Evolutionary conservation across 2,113 vertebrate species (phyloP), one percentile per base, ranked within the genome.

Genomic region (Alethe castanea): DNA sequence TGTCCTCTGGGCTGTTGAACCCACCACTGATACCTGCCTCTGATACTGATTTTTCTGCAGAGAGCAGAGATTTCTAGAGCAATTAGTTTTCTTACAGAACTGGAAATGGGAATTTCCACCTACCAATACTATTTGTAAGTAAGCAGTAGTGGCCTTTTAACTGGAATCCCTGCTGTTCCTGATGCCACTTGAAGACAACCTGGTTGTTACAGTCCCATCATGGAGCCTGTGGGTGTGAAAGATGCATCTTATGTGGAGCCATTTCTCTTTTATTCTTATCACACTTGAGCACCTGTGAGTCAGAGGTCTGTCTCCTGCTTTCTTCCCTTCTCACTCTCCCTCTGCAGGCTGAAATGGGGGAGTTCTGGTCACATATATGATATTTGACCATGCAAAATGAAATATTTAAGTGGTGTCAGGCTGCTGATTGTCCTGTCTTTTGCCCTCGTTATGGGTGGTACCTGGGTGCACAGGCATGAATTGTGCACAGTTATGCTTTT

Each of bases 51-150:
- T 36, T 69, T 90, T 85, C 62, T 78, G 13, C 28, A 93, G 57
- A 35, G 8, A 81, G 40, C 5, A 6, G 56, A 79, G 83, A 53
- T 44, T 72, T 79, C 50, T 69, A 35, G 42, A 59, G 24, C 47
- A 14, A 62, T 77, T 82, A 69, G 7, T 54, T 80, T 14, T 78
- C 42, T 91, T 81, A 80, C 36, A 76, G 94, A 87, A 52, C n/a
- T 85, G 84, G 59, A 94, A 89, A 67, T 24, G 45, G 29, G 82
- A 78, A 38, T 61, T 94, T 94, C 78, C 38, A 82, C 78, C 70
- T 66, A 91, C 42, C 10, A 28, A 31, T 56, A 38, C 48, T 85
- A 59, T 85, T 91, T 87, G 73, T 76, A 95, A 87, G 33, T 65
- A 76, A 85, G 82, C 29, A 79, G 26, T 22, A 66, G 36, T 2